Evolutionary conservation across 2,113 vertebrate species (phyloP).

Genomic region (Telmatochromis brachygnathus): DNA sequence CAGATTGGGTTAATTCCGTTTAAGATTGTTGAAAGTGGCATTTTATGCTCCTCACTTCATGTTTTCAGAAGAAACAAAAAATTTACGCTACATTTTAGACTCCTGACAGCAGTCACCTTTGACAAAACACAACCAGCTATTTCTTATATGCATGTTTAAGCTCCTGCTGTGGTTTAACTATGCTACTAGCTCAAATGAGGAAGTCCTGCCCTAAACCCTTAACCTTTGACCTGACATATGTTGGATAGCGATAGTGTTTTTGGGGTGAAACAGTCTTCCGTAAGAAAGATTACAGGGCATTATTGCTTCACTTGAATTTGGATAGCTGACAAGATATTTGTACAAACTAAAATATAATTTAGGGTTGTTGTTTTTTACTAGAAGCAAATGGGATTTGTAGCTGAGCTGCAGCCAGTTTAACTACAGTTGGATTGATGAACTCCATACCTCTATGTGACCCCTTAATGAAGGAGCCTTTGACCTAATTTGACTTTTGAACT

Average conservation of each 20-base stretch:
- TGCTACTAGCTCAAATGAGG: not conserved
- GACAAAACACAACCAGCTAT: not conserved
- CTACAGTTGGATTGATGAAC: not conserved
- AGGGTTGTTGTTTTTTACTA: not conserved
- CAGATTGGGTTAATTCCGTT: rapidly evolving
- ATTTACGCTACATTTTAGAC: not conserved
- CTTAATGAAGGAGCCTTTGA: not conserved
- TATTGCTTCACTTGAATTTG: not conserved
- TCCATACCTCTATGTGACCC: not conserved
- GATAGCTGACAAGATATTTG: not conserved
- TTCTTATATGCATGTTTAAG: not conserved
- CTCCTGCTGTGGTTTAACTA: not conserved
- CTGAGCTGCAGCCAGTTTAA: not conserved
- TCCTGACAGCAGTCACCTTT: not conserved
- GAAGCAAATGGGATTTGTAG: not conserved
- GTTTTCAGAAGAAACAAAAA: not conserved
- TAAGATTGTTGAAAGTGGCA: not conserved
- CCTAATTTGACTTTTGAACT: not conserved
- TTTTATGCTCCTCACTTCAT: not conserved
- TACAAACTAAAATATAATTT: not conserved
- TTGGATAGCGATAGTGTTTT: not conserved
- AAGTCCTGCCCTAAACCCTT: not conserved
- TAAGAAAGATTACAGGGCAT: not conserved
- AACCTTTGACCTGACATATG: not conserved
- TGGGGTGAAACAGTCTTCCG: rapidly evolving